Evolutionary conservation across 2,888 invertebrate species (phyloP), one percentile per base, ranked within the genome.

Genomic region (Aspidiotus destructor): DNA sequence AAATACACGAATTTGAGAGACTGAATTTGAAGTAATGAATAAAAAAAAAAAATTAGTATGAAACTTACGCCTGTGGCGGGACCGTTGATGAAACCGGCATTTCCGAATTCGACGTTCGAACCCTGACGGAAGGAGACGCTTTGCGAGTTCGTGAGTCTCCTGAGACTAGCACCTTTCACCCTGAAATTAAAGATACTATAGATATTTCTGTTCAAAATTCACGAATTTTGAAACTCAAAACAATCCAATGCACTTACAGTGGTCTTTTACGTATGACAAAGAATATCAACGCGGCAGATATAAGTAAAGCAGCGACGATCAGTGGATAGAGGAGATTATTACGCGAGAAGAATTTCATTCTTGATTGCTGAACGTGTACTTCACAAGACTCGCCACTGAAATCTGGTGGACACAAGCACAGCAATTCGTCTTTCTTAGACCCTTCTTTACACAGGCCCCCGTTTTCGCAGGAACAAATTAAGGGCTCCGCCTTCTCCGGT

Each of bases 101-200:
- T 79, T 52, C 85, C 85, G 79, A 94, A 93, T 79, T 94, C 93
- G 57, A 94, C 93, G 79, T 94, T 94, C 65, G 92, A 92, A 65
- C 94, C 94, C 77, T 89, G 92, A 41, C 94, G 83, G 83, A 94
- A 94, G 60, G 92, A 92, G 16, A 94, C 94, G 77, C 91, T 92
- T 78, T 90, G 92, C 69, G 90, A 90, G 70, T 89, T 90, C 57
- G 91, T 86, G 71, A 92, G 79, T 74, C 89, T 86, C 70, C 89
- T 85, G 53, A 91, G 80, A 2, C 85, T 86, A 41, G 86, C 85
- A 74, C 89, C 86, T 79, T 92, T 92, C 48, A 90, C 89, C 77
- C 89, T 90, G 76, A 57, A 57, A 57, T 11, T 15, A 1, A n/a
- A 3, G 15, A 57, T 15, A 57, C 11, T 5, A 57, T 11, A 57